Evolutionary conservation across 2,113 vertebrate species (phyloP).

Genomic region (Sula dactylatra): DNA sequence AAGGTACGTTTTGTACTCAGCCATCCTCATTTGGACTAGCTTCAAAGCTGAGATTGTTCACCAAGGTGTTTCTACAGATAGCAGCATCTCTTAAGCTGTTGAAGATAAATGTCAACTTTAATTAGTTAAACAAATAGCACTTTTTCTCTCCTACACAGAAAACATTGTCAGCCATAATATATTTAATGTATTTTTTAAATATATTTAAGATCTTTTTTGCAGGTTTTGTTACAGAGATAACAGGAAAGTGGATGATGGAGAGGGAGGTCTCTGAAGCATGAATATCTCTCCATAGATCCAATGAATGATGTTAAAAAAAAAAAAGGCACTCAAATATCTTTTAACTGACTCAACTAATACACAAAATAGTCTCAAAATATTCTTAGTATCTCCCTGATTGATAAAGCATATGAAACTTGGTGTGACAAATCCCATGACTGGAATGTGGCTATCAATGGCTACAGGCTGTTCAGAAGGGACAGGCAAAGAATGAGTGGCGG

Average conservation of each 20-base stretch:
- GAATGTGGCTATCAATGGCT: too few relatives aligned
- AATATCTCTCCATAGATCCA: not conserved
- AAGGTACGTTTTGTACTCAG: not conserved
- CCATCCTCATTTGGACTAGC: not conserved
- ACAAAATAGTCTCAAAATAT: not conserved
- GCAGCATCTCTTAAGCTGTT: not conserved
- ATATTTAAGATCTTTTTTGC: not conserved
- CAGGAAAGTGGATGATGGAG: not conserved
- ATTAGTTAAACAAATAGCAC: slow-evolving; percentile 36
- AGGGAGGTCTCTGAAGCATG: not conserved
- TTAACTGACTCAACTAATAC: not conserved
- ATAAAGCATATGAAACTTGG: too few relatives aligned
- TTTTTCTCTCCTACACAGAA: not conserved
- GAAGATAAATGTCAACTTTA: not conserved
- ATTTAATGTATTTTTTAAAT: not conserved
- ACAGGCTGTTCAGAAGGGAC: too few relatives aligned
- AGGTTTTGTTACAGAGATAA: not conserved
- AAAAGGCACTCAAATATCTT: not conserved
- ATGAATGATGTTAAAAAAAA: not conserved
- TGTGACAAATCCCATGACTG: too few relatives aligned
- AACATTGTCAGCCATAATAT: not conserved
- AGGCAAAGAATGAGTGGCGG: too few relatives aligned
- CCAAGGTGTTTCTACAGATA: slow-evolving; percentile 26
- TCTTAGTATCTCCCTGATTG: not conserved
- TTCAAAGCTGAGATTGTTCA: slow-evolving; percentile 23